Evolutionary conservation across 2,797 vertebrate species (phyloP).

Genomic region (Silurus aristotelis): DNA sequence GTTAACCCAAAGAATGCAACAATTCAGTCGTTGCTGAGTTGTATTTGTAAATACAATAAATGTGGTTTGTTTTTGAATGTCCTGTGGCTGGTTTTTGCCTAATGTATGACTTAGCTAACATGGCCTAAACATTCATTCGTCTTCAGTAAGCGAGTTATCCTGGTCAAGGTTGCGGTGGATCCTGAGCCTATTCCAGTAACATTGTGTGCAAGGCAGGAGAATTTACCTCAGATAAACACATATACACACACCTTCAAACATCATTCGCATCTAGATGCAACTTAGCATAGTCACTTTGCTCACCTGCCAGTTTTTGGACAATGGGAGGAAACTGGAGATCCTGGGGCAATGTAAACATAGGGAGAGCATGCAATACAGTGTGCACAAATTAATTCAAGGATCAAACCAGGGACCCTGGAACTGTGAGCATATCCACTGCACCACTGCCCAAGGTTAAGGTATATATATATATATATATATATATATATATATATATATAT

Average conservation of each 20-base stretch:
- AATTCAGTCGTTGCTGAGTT: neutral
- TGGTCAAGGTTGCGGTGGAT: neutral
- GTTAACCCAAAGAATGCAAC: constrained; percentile 10
- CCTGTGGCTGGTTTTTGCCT: neutral
- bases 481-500: too few species aligned
- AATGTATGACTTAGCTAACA: neutral
- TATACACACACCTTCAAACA: neutral
- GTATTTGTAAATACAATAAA: neutral
- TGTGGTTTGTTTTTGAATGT: neutral
- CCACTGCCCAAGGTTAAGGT: neutral
- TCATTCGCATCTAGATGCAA: neutral
- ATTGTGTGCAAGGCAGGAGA: neutral
- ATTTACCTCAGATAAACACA: neutral
- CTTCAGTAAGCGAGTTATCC: neutral
- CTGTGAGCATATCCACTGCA: neutral
- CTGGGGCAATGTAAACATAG: neutral
- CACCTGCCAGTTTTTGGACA: constrained; percentile 3
- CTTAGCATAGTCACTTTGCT: neutral
- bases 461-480: neutral
- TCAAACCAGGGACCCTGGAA: neutral
- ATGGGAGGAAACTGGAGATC: neutral
- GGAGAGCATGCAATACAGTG: neutral
- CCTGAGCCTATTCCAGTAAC: neutral
- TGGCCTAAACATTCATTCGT: neutral
- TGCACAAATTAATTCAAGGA: neutral